These are phyloP conservation scores for Furcifer pardalis DNA, from an alignment of 2,797 vertebrate genomes.

Conservation along the genomic window DNA sequence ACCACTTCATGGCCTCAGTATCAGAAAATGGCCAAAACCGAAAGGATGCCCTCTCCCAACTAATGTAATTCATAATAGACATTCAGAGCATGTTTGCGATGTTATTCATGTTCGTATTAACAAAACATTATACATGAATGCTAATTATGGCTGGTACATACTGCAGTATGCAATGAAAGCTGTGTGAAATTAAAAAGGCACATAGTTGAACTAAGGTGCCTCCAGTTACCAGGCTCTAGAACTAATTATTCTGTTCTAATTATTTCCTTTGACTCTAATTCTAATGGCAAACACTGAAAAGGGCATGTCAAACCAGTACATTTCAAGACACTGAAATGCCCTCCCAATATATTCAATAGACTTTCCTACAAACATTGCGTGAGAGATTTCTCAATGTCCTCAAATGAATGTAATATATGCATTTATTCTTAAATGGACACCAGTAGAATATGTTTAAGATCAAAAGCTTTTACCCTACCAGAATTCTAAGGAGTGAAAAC, in stretches of 20 bases:
- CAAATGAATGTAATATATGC: conserved; percentile 41
- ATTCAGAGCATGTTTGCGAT: conserved; percentile 51
- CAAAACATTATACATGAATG: conserved; percentile 49
- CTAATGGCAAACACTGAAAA: conserved; percentile 23
- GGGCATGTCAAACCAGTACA: neutral
- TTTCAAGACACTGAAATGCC: conserved; percentile 14
- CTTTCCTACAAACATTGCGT: neutral
- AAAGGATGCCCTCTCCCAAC: conserved; percentile 55
- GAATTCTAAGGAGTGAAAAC: conserved; percentile 16
- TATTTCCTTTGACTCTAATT: conserved; percentile 27
- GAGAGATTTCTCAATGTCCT: conserved; percentile 30
- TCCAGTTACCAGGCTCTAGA: neutral
- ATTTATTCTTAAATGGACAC: conserved; percentile 44
- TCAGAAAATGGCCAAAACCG: conserved; percentile 45
- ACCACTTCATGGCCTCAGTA: neutral
- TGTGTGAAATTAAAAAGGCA: conserved; percentile 18
- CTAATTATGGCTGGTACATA: conserved; percentile 54
- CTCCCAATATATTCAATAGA: conserved; percentile 19
- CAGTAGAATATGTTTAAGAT: conserved; percentile 38
- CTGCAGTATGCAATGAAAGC: conserved; percentile 11
- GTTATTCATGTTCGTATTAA: conserved; percentile 55
- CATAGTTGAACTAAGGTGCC: conserved; percentile 27
- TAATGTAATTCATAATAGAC: conserved; percentile 34
- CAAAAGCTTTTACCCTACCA: conserved; percentile 38
- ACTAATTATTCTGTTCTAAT: conserved; percentile 12